phyloP scores from a whole-genome alignment of 1,140 invertebrate species.

The Harpegnathos saltator region DNA sequence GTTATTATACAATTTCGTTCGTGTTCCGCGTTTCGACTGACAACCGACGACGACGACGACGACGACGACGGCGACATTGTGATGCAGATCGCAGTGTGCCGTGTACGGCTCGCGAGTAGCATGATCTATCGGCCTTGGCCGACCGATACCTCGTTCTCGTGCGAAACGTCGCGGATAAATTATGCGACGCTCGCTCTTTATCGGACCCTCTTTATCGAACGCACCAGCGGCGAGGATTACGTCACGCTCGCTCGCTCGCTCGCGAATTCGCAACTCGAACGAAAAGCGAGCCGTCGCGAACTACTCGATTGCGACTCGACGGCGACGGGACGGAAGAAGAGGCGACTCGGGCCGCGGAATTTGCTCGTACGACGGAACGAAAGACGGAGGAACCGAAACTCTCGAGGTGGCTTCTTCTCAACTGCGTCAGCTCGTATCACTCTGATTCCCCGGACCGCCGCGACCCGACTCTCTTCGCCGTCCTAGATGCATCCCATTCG shows the following conservation, averaged over 20 bases:
- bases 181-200: conserved; percentile 67
- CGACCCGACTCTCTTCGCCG: neutral
- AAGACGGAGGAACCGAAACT: too few relatives aligned
- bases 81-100: conserved; percentile 55
- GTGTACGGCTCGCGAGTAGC: neutral
- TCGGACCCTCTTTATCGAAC: conserved; percentile 62
- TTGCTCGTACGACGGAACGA: too few relatives aligned
- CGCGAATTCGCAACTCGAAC: neutral
- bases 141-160: conserved; percentile 56
- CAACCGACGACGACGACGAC: conserved; percentile 18
- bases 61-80: conserved; percentile 62
- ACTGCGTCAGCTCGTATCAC: neutral
- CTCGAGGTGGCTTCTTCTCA: too few relatives aligned
- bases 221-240: conserved; percentile 4
- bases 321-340: too few relatives aligned
- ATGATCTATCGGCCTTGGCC: conserved; percentile 50
- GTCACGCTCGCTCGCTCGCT: conserved; percentile 13
- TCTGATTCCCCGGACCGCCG: neutral
- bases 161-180: conserved; percentile 29
- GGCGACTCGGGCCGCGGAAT: too few relatives aligned
- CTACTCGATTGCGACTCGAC: too few relatives aligned
- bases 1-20: conserved; percentile 38
- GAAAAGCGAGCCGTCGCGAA: neutral
- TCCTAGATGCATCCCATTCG: neutral
- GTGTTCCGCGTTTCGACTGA: conserved; percentile 35